Evolutionary conservation across 2,797 vertebrate genomes (phyloP).

Genomic region (Petrocephalus schoutedeni): DNA sequence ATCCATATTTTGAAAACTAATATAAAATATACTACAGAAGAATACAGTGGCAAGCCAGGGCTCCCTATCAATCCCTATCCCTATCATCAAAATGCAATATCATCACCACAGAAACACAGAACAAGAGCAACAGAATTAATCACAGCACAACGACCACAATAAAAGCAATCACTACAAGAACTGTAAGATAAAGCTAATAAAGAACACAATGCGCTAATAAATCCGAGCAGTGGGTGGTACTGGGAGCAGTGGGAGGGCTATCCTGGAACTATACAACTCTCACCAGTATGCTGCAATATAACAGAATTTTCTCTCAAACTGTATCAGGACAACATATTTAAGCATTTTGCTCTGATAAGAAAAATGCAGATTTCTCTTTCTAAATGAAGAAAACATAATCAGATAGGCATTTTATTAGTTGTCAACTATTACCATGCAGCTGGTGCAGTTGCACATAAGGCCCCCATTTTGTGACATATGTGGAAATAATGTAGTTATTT

Average conservation of each 20-base stretch:
- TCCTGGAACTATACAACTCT: background rate
- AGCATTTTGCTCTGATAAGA: background rate
- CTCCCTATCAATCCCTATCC: background rate
- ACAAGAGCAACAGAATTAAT: slow-evolving; percentile 41
- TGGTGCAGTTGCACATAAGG: background rate
- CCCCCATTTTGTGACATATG: background rate
- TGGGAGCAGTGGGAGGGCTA: background rate
- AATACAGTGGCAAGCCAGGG: background rate
- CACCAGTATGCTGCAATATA: background rate
- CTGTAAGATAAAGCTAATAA: background rate
- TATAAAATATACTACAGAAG: background rate
- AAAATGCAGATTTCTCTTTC: background rate
- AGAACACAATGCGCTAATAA: background rate
- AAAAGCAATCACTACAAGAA: slow-evolving; percentile 46
- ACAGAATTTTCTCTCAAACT: background rate
- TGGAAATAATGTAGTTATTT: background rate
- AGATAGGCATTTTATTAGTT: background rate
- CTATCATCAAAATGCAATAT: background rate
- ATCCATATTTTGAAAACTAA: background rate
- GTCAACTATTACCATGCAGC: background rate
- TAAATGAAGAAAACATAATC: background rate
- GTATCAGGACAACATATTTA: background rate
- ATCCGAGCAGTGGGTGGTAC: background rate
- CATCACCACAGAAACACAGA: slow-evolving; percentile 38
- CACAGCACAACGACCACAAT: slow-evolving; percentile 32